Evolutionary conservation across 2,888 invertebrate species (phyloP).

Genomic region (Sarcophaga rosellei): DNA sequence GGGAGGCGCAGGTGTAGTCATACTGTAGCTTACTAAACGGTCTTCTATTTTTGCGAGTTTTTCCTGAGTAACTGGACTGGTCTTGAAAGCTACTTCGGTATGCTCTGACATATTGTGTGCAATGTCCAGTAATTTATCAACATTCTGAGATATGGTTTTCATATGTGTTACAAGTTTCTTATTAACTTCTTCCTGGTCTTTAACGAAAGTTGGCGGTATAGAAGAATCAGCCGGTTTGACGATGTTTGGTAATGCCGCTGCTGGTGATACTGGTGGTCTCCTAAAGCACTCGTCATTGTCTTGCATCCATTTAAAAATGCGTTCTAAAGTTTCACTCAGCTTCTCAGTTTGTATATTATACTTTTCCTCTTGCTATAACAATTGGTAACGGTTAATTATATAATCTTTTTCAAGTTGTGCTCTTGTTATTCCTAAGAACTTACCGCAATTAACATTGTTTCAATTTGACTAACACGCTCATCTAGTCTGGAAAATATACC

Average conservation of each 20-base stretch:
- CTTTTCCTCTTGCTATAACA: slow-evolving; percentile 80
- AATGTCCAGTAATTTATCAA: slow-evolving; percentile 73
- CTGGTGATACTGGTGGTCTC: slow-evolving; percentile 72
- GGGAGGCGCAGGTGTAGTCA: slow-evolving; percentile 69
- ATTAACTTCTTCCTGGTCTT: slow-evolving; percentile 75
- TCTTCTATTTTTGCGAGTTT: slow-evolving; percentile 78
- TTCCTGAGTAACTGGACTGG: slow-evolving; percentile 76
- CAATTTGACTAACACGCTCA: slow-evolving; percentile 88
- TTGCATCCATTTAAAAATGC: slow-evolving; percentile 80
- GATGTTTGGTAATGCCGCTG: slow-evolving; percentile 37
- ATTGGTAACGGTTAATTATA: neutral
- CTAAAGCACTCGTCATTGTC: slow-evolving; percentile 80
- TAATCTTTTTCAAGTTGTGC: neutral
- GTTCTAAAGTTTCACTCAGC: slow-evolving; percentile 77
- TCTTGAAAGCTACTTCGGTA: slow-evolving; percentile 75
- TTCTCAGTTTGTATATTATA: slow-evolving; percentile 79
- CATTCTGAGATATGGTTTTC: slow-evolving; percentile 73
- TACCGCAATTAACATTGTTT: slow-evolving; percentile 88
- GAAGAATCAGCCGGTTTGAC: slow-evolving; percentile 60
- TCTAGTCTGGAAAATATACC: slow-evolving; percentile 87
- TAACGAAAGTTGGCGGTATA: slow-evolving; percentile 73
- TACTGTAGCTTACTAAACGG: slow-evolving; percentile 76
- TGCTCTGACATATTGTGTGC: slow-evolving; percentile 75
- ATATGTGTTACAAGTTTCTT: slow-evolving; percentile 75
- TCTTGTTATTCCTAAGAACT: slow-evolving; percentile 59